Conservation (phyloP, 2,797 vertebrate genomes). For the Chelon auratus region DNA sequence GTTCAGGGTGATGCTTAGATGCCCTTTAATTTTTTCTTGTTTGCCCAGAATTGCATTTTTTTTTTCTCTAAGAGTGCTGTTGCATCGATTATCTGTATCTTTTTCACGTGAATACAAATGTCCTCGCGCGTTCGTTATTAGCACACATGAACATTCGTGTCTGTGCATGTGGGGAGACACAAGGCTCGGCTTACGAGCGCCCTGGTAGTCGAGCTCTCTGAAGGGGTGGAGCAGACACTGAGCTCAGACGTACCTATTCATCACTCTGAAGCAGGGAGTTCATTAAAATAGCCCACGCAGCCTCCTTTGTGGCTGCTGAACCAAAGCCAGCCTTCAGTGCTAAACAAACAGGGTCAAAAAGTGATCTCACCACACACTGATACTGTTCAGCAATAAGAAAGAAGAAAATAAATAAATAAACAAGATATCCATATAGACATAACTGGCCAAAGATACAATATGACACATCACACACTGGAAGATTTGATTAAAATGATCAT, state of each 20-base stretch:
- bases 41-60: slow-evolving; percentile 30
- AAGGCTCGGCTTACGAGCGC: slow-evolving; percentile 32
- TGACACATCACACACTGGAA: background rate
- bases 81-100: slow-evolving; percentile 16
- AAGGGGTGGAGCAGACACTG: slow-evolving; percentile 66
- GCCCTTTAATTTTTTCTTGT: slow-evolving; percentile 36
- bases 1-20: slow-evolving; percentile 2
- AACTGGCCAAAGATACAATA: background rate
- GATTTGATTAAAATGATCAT: background rate
- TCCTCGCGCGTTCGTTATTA: slow-evolving; percentile 25
- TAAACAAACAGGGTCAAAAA: slow-evolving; percentile 67
- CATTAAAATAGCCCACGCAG: slow-evolving; percentile 78
- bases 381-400: slow-evolving; percentile 21
- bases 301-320: slow-evolving; percentile 65
- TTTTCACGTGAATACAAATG: slow-evolving; percentile 12
- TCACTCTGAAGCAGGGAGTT: slow-evolving; percentile 77
- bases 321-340: slow-evolving; percentile 46
- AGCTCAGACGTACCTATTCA: slow-evolving; percentile 75
- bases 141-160: slow-evolving; percentile 4
- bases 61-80: background rate
- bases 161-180: slow-evolving; percentile 26
- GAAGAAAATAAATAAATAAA: background rate
- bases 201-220: slow-evolving; percentile 55
- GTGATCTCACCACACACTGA: slow-evolving; percentile 33
- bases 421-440: slow-evolving; percentile 4